Conservation (phyloP, 2,797 vertebrate species). For the Tragelaphus oryx region DNA sequence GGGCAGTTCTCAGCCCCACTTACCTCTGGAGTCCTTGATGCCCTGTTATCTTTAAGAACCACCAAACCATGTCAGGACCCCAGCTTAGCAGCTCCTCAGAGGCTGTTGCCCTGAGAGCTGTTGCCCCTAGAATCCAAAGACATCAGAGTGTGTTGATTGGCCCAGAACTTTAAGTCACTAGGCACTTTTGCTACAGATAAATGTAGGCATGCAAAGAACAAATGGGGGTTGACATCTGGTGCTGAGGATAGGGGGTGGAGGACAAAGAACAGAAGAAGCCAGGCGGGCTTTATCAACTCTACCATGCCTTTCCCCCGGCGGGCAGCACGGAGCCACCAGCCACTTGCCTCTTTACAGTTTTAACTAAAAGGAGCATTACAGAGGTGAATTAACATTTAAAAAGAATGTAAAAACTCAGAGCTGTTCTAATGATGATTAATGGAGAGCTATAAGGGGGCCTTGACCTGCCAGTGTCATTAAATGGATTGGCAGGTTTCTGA, state of each 20-base stretch:
- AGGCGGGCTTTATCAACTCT: conserved; percentile 72
- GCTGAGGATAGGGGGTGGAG: background rate
- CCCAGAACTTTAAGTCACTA: background rate
- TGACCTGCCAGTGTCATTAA: conserved; percentile 84
- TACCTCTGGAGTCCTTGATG: too few relatives aligned
- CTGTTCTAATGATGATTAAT: conserved; percentile 84
- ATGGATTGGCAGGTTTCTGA: conserved; percentile 85
- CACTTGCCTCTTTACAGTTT: conserved; percentile 77
- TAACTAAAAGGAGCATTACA: conserved; percentile 81
- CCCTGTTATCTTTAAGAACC: background rate
- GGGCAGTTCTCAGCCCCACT: fast-evolving
- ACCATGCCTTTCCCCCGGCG: conserved; percentile 65
- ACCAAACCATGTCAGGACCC: background rate
- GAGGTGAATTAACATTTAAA: conserved; percentile 86
- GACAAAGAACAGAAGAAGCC: conserved; percentile 57
- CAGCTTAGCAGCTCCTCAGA: background rate
- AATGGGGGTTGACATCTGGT: conserved; percentile 23
- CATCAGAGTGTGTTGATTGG: background rate
- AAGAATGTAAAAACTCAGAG: conserved; percentile 83
- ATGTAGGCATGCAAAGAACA: conserved; percentile 1
- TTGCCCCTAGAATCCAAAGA: background rate
- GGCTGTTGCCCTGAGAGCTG: background rate
- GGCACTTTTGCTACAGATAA: background rate
- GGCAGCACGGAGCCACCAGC: conserved; percentile 60
- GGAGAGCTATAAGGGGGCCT: conserved; percentile 81